A percentile compares a stretch with the other conserved stretches of the same genome.
phyloP scores from a whole-genome alignment of 2,797 vertebrate species.

The Leptatherina wallacei region DNA sequence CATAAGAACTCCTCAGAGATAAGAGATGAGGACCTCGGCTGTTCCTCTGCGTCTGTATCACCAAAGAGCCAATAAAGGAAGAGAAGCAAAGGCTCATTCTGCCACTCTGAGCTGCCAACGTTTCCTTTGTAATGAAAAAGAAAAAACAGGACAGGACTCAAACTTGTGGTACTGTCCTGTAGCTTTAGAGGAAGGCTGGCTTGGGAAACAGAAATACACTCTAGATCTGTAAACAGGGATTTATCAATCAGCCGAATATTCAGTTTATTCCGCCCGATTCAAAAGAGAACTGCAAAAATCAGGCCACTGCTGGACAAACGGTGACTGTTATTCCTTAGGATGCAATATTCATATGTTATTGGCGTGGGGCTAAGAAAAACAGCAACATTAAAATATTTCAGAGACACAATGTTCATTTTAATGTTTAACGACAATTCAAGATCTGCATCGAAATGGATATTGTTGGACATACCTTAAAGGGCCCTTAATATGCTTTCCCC shows the following conservation, averaged over 20 bases:
- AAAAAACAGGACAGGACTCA: conserved; percentile 2
- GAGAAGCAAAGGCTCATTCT: neutral
- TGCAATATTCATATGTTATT: neutral
- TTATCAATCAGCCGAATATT: neutral
- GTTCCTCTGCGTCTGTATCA: neutral
- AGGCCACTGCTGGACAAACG: neutral
- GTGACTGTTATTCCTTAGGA: neutral
- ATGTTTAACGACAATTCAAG: too few species aligned
- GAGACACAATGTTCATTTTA: neutral
- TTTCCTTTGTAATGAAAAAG: neutral
- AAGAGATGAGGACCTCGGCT: neutral
- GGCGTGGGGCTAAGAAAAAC: neutral
- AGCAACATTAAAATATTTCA: neutral
- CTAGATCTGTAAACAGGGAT: neutral
- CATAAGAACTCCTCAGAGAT: conserved; percentile 16
- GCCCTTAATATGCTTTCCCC: too few species aligned
- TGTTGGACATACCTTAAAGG: too few species aligned
- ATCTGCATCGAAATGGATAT: too few species aligned
- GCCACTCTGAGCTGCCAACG: neutral
- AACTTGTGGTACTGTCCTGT: neutral
- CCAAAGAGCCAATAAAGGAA: neutral
- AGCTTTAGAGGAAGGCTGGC: neutral
- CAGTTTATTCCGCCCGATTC: neutral
- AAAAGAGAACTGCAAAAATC: neutral
- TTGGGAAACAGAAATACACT: neutral